Conservation (phyloP, 2,888 invertebrate genomes). For the Stegana nigrithorax region DNA sequence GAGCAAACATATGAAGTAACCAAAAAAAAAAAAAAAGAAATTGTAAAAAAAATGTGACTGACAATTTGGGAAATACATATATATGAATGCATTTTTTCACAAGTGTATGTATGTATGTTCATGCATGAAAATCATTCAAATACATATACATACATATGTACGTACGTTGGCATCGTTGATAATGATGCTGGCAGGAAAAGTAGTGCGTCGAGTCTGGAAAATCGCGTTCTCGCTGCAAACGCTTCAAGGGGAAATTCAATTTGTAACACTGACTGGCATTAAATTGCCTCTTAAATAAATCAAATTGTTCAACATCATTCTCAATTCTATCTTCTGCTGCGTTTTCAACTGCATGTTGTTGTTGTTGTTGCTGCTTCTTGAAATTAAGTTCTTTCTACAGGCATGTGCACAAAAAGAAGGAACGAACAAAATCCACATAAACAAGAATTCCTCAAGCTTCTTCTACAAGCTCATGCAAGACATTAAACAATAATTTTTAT, state of each 20-base stretch:
- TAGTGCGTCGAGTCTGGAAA: constrained; percentile 1
- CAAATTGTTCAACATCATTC: constrained; percentile 29
- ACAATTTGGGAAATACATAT: constrained; percentile 13
- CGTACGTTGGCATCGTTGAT: neutral
- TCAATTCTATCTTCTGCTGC: too few species aligned
- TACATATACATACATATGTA: neutral
- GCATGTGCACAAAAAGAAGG: neutral
- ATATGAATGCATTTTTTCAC: too few species aligned
- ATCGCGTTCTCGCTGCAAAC: neutral
- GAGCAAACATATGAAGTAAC: neutral
- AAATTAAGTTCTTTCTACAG: neutral
- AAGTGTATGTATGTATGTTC: neutral
- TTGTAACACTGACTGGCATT: constrained; percentile 28
- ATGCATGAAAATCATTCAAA: too few species aligned
- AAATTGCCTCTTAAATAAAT: constrained; percentile 35
- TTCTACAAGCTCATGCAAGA: neutral
- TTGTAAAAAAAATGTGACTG: constrained; percentile 1
- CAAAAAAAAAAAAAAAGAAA: constrained; percentile 15
- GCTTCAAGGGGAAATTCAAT: constrained; percentile 18
- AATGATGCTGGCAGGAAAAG: neutral
- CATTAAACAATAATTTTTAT: constrained; percentile 26
- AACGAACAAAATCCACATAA: neutral
- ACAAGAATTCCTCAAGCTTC: too few species aligned
- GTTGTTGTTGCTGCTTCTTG: constrained; percentile 1
- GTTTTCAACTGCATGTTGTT: constrained; percentile 7